A percentile compares a stretch with the other conserved stretches of the same genome.
These are phyloP conservation scores for Cinara cedri DNA, from an alignment of 2,888 invertebrate genomes.

Conservation along the genomic window DNA sequence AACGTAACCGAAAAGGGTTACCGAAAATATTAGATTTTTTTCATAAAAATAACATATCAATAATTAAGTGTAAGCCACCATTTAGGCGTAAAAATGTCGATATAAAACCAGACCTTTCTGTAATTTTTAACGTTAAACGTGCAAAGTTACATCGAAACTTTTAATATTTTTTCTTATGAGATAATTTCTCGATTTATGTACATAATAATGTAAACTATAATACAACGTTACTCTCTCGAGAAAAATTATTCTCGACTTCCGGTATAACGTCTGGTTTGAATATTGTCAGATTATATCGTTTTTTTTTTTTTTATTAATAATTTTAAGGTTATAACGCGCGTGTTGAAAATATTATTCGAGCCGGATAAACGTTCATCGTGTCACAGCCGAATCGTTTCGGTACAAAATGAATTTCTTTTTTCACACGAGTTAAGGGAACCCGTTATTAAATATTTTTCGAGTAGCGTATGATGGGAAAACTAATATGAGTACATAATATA, in stretches of 20 bases:
- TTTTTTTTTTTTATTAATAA: neutral
- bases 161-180: too few species aligned
- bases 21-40: too few species aligned
- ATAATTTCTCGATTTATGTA: too few species aligned
- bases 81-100: too few species aligned
- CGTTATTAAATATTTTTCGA: conserved; percentile 35
- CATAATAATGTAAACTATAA: too few species aligned
- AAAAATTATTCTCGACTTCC: neutral
- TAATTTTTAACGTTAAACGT: too few species aligned
- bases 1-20: too few species aligned
- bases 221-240: too few species aligned
- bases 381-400: neutral
- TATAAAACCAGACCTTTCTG: too few species aligned
- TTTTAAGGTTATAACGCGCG: neutral
- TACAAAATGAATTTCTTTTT: neutral
- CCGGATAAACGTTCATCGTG: neutral
- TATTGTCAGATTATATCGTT: neutral
- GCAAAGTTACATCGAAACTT: too few species aligned
- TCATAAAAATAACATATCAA: too few species aligned
- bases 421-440: neutral
- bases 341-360: neutral
- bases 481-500: neutral
- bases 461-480: neutral
- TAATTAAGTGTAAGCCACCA: too few species aligned
- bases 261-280: neutral